These are phyloP conservation scores for Heliconius ethilla DNA, from an alignment of 2,888 invertebrate genomes.

Conservation along the genomic window DNA sequence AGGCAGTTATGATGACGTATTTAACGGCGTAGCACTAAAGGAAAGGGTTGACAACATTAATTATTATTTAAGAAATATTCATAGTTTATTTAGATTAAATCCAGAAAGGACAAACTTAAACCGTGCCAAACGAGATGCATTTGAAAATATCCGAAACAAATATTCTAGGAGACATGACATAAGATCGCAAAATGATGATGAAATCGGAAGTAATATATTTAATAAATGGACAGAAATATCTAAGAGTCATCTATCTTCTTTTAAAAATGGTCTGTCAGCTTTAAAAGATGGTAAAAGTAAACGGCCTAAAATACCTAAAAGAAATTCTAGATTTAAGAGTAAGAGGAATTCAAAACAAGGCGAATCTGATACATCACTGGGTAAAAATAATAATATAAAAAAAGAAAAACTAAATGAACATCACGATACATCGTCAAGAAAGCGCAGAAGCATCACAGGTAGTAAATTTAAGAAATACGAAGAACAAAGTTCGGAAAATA, in stretches of 20 bases:
- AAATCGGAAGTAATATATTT: slow-evolving; percentile 27
- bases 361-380: slow-evolving; percentile 8
- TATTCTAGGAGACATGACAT: slow-evolving; percentile 44
- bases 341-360: slow-evolving; percentile 28
- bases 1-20: slow-evolving; percentile 49
- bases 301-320: slow-evolving; percentile 28
- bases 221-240: slow-evolving; percentile 30
- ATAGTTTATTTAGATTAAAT: slow-evolving; percentile 50
- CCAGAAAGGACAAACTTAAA: slow-evolving; percentile 15
- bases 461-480: slow-evolving; percentile 43
- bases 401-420: slow-evolving; percentile 39
- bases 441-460: slow-evolving; percentile 46
- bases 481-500: slow-evolving; percentile 54
- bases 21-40: slow-evolving; percentile 49
- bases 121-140: slow-evolving; percentile 54
- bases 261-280: slow-evolving; percentile 23
- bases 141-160: slow-evolving; percentile 38
- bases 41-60: slow-evolving; percentile 56
- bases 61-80: slow-evolving; percentile 56
- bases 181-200: slow-evolving; percentile 44
- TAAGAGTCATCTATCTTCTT: slow-evolving; percentile 24
- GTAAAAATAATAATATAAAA: slow-evolving; percentile 21
- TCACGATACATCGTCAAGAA: slow-evolving; percentile 44
- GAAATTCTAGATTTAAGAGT: slow-evolving; percentile 32
- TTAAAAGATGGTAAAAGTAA: slow-evolving; percentile 20